Percentiles rank a stretch among this genome's conserved stretches.
Conservation (phyloP, 2,888 invertebrate species). For the Reticulitermes lucifugus region DNA sequence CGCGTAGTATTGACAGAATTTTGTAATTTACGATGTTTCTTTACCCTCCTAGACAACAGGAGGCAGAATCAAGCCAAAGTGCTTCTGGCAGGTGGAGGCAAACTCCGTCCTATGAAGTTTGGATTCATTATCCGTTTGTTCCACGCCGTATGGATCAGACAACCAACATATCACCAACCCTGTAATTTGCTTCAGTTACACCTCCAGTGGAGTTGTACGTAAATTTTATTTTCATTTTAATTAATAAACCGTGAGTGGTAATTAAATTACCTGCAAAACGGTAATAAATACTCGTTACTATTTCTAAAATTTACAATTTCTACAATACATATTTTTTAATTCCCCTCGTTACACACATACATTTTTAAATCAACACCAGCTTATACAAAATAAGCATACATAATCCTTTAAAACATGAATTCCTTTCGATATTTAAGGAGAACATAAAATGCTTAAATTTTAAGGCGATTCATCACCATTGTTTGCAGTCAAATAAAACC, state of each 20-base stretch:
- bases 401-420: too few relatives aligned
- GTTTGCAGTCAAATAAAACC: too few relatives aligned
- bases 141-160: not conserved
- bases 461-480: too few relatives aligned
- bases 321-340: not conserved
- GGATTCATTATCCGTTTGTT: not conserved
- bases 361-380: too few relatives aligned
- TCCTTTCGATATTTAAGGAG: too few relatives aligned
- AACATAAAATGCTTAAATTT: too few relatives aligned
- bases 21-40: not conserved
- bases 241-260: not conserved
- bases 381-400: too few relatives aligned
- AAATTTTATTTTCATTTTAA: not conserved
- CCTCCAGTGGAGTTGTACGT: not conserved
- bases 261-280: not conserved
- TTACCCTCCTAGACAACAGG: not conserved
- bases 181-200: not conserved
- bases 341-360: too few relatives aligned
- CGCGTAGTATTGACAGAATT: not conserved
- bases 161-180: not conserved
- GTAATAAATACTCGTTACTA: not conserved
- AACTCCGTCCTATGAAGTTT: not conserved
- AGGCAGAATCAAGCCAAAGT: not conserved
- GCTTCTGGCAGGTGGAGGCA: slow-evolving; percentile 15
- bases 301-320: not conserved